A percentile compares a stretch with the other conserved stretches of the same genome.
These are phyloP conservation scores for Muricea muricata DNA, from an alignment of 92 coral and sea anemone genomes.

Conservation along the genomic window DNA sequence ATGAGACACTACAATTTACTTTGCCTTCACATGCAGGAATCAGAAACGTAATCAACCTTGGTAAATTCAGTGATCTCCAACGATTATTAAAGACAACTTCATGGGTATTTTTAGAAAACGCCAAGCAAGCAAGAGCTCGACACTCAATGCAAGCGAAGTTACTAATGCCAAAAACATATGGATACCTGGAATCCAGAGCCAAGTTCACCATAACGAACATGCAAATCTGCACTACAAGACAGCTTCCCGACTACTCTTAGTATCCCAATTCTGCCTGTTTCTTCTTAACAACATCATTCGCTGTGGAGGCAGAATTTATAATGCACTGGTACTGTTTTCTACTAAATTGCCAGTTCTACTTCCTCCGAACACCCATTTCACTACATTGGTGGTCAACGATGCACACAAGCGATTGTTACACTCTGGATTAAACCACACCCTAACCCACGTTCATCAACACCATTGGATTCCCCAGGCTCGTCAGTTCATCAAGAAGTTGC, in stretches of 20 bases:
- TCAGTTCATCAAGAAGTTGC: conserved; percentile 14
- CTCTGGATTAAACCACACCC: too few relatives aligned
- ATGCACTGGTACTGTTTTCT: background rate
- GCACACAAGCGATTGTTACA: too few relatives aligned
- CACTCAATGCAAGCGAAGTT: background rate
- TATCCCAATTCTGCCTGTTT: conserved; percentile 19
- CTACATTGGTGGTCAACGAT: too few relatives aligned
- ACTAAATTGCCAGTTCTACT: conserved; percentile 2
- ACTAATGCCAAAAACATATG: background rate
- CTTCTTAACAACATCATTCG: background rate
- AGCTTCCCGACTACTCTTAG: background rate
- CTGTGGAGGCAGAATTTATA: too few relatives aligned
- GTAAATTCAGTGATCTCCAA: conserved; percentile 2
- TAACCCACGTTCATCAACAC: background rate
- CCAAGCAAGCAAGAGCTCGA: background rate
- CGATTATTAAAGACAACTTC: too few relatives aligned
- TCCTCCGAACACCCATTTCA: conserved; percentile 15
- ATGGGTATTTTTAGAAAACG: too few relatives aligned
- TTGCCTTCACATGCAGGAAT: background rate
- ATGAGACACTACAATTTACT: background rate
- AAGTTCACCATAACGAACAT: background rate
- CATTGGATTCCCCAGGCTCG: background rate
- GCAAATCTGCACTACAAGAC: background rate
- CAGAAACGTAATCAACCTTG: background rate
- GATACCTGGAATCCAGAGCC: background rate